These are phyloP conservation scores for Paedocypris sp. DNA, from an alignment of 2,113 vertebrate species.

Conservation along the genomic window DNA sequence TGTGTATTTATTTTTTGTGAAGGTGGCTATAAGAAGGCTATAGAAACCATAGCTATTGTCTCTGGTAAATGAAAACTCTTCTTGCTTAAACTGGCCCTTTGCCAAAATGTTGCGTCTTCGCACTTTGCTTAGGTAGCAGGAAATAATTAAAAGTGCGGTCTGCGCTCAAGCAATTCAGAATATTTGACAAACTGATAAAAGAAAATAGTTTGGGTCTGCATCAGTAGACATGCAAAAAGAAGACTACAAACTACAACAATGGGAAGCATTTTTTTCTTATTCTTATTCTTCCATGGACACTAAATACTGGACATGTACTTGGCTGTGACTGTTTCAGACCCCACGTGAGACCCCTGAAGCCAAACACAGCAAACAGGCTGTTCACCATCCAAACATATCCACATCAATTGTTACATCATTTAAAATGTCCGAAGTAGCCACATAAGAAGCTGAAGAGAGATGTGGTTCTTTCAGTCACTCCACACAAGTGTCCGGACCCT, in stretches of 20 bases:
- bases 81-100: background rate
- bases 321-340: conserved; percentile 24
- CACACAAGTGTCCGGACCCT: conserved; percentile 58
- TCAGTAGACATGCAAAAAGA: no score
- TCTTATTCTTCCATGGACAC: no score
- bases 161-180: background rate
- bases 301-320: no score
- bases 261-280: no score
- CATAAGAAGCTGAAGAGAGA: conserved; percentile 53
- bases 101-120: background rate
- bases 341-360: conserved; percentile 4
- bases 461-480: conserved; percentile 51
- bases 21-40: background rate
- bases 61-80: conserved; percentile 5
- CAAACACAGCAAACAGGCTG: conserved; percentile 12
- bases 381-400: conserved; percentile 25
- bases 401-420: conserved; percentile 38
- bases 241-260: no score
- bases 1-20: background rate
- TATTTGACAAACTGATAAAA: no score
- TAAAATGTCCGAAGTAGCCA: conserved; percentile 49
- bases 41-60: conserved; percentile 10
- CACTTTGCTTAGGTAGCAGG: background rate
- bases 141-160: background rate
- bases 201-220: no score